Conservation (phyloP, 2,113 vertebrate species). For the Gymnobelideus leadbeateri region DNA sequence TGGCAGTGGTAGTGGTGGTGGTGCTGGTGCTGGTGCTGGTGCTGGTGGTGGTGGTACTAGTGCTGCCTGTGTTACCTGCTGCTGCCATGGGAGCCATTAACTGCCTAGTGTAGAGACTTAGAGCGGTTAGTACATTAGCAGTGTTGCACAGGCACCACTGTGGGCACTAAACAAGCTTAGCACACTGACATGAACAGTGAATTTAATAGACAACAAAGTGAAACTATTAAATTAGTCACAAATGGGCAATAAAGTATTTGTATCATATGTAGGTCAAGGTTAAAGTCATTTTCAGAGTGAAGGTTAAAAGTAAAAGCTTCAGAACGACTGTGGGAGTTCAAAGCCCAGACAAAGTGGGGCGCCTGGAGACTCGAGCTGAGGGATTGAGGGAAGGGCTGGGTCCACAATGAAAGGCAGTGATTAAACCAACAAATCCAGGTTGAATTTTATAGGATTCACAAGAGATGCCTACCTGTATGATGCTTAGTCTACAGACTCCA, state of each 20-base stretch:
- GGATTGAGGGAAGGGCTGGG: not conserved
- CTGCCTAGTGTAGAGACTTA: not conserved
- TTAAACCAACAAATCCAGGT: conserved; percentile 1
- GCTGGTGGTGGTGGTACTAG: no score
- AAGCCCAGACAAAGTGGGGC: not conserved
- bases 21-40: no score
- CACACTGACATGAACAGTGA: not conserved
- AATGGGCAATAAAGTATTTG: not conserved
- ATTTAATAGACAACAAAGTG: not conserved
- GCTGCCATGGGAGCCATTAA: not conserved
- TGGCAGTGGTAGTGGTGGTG: no score
- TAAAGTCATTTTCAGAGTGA: not conserved
- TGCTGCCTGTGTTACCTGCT: not conserved
- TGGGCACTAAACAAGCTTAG: not conserved
- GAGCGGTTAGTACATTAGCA: not conserved
- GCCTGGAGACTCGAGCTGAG: not conserved
- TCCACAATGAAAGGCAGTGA: not conserved
- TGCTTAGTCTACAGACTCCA: not conserved
- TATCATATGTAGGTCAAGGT: not conserved
- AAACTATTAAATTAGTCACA: not conserved
- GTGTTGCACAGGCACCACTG: not conserved
- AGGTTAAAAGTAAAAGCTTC: not conserved
- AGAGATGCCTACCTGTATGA: not conserved
- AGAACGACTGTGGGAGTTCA: not conserved
- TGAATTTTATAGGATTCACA: not conserved